Base-by-base conservation (phyloP, 2,113 vertebrate genomes). In the Vimba vimba region DNA sequence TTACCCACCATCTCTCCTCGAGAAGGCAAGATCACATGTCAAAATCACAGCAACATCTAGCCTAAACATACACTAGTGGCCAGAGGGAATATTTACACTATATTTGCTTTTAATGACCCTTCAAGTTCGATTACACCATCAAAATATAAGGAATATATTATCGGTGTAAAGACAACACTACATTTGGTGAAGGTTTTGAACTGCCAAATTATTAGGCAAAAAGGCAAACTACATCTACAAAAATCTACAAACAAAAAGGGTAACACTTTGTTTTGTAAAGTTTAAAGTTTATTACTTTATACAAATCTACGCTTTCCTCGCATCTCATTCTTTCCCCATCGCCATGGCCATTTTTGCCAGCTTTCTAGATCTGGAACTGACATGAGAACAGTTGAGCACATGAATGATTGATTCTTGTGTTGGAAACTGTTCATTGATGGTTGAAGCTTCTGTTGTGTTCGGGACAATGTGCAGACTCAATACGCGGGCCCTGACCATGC, bases 1-100 rank as follows among this genome's bases (percentile, higher is more conserved):
- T 92, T 95, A 17, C 95, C 96, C 0, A 88, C 79, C 4, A 93
- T 95, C 77, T 30, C 62, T 0, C 45, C 9, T 62, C 94, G 92
- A 91, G 95, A 96, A 0, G 86, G 95, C 95, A 89, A 52, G 89
- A 88, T 13, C 33, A 30, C 21, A 57, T 3, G 12, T 79, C 27
- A 57, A 8, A 36, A 50, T 50, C 3, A 13, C 12, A 50, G 47
- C 50, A 52, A 15, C 50, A 52, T 52, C 43, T 23, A 81, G 23
- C 27, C 33, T 45, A 21, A 21, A 43, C 45, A 75, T 43, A n/a
- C 21, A 45, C 23, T 75, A 75, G 21, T 19, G 30, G 15, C 43
- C 39, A 30, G 47, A 76, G 73, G 39, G 23, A 12, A 75, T 12
- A 47, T 75, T 47, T 75, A 15, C 43, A 25, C 39, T 17, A 15